phyloP scores from a whole-genome alignment of 2,888 invertebrate species.

The Drosophila gaucha region DNA sequence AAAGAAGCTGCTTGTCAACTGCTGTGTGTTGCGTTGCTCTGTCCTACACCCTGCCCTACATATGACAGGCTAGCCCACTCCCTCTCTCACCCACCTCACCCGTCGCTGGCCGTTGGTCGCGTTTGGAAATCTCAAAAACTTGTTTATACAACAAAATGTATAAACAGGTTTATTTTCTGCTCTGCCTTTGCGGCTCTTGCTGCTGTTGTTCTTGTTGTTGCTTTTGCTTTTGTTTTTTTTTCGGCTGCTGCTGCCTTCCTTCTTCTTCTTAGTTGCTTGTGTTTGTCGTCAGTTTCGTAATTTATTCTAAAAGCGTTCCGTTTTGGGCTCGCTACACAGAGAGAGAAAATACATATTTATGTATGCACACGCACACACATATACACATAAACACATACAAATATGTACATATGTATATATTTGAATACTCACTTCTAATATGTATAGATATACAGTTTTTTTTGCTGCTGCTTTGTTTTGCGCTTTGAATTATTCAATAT shows the following conservation, averaged over 20 bases:
- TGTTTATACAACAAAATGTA: constrained; percentile 75
- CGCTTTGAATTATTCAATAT: constrained; percentile 76
- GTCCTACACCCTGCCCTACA: constrained; percentile 62
- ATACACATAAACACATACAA: constrained; percentile 5
- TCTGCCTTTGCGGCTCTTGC: constrained; percentile 21
- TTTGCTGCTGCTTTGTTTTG: constrained; percentile 43
- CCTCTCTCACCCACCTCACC: constrained; percentile 14
- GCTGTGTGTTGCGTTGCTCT: constrained; percentile 30
- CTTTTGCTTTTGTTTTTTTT: constrained; percentile 34
- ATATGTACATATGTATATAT: constrained; percentile 31
- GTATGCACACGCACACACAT: constrained; percentile 20
- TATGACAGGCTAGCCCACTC: constrained; percentile 39
- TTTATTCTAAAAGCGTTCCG: constrained; percentile 81
- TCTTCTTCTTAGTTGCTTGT: constrained; percentile 44
- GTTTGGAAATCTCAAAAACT: constrained; percentile 79
- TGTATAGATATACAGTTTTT: constrained; percentile 17
- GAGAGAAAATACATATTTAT: constrained; percentile 42
- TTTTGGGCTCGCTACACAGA: constrained; percentile 68
- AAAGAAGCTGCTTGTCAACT: constrained; percentile 67
- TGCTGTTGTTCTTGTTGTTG: constrained; percentile 21
- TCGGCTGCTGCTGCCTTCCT: constrained; percentile 53
- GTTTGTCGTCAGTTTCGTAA: constrained; percentile 79
- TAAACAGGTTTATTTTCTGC: constrained; percentile 72
- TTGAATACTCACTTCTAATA: constrained; percentile 41
- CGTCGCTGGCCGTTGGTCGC: constrained; percentile 54